Percentiles rank a stretch among this genome's conserved stretches.
phyloP scores from a whole-genome alignment of 2,113 vertebrate species.

The Probosciger aterrimus region DNA sequence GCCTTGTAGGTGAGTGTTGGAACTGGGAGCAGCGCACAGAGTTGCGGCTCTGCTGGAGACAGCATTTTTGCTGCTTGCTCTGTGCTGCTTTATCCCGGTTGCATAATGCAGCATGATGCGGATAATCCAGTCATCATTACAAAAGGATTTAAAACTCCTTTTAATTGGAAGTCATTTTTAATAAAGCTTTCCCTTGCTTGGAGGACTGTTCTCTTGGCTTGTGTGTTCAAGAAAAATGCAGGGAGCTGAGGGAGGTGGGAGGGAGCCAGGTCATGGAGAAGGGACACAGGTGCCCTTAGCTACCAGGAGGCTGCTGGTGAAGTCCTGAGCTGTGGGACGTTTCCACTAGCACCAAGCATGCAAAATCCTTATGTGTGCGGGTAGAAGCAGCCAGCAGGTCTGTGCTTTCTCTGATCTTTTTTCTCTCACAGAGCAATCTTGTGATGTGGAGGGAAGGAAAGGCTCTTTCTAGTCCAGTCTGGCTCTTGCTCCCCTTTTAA shows the following conservation, averaged over 20 bases:
- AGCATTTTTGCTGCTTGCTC: background rate
- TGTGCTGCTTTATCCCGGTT: background rate
- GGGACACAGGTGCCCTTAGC: background rate
- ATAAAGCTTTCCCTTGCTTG: conserved; percentile 13
- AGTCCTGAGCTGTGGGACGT: background rate
- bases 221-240: background rate
- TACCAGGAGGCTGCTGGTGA: background rate
- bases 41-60: background rate
- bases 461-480: background rate
- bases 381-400: background rate
- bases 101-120: background rate
- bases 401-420: background rate
- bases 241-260: background rate
- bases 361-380: background rate
- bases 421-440: background rate
- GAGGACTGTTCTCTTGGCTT: background rate
- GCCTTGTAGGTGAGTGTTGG: background rate
- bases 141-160: conserved; percentile 29
- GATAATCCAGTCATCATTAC: background rate
- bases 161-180: background rate
- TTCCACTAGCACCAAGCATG: background rate
- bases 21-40: background rate
- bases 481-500: background rate
- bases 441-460: background rate
- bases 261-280: background rate